phyloP scores from a whole-genome alignment of 2,113 vertebrate genomes.

The Piprites chloris region DNA sequence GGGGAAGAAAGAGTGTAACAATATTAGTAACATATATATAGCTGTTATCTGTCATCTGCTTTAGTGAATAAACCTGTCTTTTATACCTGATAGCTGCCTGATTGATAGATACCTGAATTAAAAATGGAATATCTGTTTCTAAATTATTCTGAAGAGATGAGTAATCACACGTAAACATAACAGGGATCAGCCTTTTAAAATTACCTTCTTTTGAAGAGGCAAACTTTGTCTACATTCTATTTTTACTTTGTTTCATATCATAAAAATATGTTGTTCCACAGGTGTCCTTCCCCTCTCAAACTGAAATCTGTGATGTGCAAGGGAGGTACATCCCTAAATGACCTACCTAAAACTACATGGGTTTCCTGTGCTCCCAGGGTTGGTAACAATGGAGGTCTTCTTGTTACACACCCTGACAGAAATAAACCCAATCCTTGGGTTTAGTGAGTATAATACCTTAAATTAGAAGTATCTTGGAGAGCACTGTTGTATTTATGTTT shows the following conservation, averaged over 20 bases:
- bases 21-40: not conserved
- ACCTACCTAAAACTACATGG: not conserved
- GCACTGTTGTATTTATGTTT: not conserved
- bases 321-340: not conserved
- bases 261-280: not conserved
- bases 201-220: not conserved
- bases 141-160: not conserved
- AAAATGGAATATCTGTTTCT: not conserved
- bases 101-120: not conserved
- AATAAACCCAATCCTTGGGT: not conserved
- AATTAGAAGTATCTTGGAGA: not conserved
- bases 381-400: accelerated
- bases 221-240: not conserved
- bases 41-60: not conserved
- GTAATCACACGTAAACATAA: not conserved
- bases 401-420: not conserved
- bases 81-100: not conserved
- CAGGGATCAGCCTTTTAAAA: not conserved
- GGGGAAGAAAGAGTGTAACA: not conserved
- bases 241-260: not conserved
- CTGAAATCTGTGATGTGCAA: not conserved
- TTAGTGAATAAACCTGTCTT: not conserved
- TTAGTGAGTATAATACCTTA: not conserved
- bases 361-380: not conserved
- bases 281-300: not conserved